Conservation (phyloP, 2,797 vertebrate species). For the Premnoplex brunnescens region DNA sequence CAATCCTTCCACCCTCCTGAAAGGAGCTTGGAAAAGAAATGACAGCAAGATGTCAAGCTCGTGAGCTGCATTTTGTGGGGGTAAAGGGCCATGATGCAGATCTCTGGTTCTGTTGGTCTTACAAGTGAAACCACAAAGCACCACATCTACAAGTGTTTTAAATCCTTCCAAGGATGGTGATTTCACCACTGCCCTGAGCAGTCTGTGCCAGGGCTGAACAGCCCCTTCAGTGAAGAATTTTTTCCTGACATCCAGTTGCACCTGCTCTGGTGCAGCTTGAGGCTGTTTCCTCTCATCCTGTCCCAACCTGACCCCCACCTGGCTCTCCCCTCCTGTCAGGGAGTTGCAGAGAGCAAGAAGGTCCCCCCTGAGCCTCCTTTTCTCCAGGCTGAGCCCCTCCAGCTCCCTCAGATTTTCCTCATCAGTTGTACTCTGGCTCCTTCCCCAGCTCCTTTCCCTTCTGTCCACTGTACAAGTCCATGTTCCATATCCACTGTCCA, state of each 20-base stretch:
- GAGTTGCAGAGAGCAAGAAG: not conserved
- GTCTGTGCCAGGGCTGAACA: not conserved
- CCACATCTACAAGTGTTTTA: not conserved
- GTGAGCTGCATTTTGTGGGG: rapidly evolving
- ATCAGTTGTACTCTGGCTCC: not conserved
- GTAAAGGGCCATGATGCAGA: not conserved
- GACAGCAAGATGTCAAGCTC: not conserved
- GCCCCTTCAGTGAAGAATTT: not conserved
- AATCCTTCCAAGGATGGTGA: not conserved
- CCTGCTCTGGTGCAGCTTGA: not conserved
- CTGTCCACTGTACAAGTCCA: not conserved
- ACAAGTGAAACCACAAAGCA: not conserved
- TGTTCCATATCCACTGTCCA: rapidly evolving
- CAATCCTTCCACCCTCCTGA: not conserved
- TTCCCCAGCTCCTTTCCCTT: not conserved
- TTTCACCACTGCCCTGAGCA: not conserved
- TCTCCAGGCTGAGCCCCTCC: not conserved
- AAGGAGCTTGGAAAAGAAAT: not conserved
- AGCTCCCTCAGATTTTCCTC: not conserved
- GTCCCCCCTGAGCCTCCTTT: not conserved
- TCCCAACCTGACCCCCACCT: not conserved
- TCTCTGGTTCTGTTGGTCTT: not conserved
- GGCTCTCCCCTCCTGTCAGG: not conserved
- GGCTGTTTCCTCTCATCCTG: not conserved
- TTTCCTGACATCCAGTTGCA: not conserved